These are phyloP conservation scores for Aeoliscus strigatus DNA, from an alignment of 2,797 vertebrate genomes.

Conservation along the genomic window DNA sequence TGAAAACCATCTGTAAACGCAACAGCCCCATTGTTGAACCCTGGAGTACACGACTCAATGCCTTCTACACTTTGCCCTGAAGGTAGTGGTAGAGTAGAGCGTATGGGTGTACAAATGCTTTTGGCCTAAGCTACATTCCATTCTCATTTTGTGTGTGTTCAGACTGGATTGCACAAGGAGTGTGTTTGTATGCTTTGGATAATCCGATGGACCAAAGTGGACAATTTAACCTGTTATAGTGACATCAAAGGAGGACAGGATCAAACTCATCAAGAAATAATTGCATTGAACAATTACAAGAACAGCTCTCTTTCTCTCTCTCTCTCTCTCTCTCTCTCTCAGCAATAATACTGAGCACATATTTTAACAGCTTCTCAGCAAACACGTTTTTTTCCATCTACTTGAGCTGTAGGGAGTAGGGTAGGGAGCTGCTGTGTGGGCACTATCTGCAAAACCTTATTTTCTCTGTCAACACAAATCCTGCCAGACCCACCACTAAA, in stretches of 20 bases:
- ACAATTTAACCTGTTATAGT: too few relatives aligned
- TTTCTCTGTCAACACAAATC: slow-evolving; percentile 71
- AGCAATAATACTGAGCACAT: slow-evolving; percentile 13
- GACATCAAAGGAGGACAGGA: too few relatives aligned
- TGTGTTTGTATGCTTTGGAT: too few relatives aligned
- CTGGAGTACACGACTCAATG: too few relatives aligned
- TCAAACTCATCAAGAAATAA: not conserved
- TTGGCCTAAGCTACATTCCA: too few relatives aligned
- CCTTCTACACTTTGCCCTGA: too few relatives aligned
- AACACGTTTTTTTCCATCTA: slow-evolving; percentile 61
- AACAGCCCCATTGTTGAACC: too few relatives aligned
- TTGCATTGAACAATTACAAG: slow-evolving; percentile 8
- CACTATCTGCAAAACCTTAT: slow-evolving; percentile 68
- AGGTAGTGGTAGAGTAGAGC: too few relatives aligned
- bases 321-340: not conserved
- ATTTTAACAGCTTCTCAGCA: slow-evolving; percentile 46
- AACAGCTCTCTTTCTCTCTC: not conserved
- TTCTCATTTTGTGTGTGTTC: too few relatives aligned
- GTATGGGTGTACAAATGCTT: too few relatives aligned
- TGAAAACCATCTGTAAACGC: not conserved
- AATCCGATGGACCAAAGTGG: too few relatives aligned
- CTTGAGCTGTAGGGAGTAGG: slow-evolving; percentile 56
- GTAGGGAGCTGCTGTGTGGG: slow-evolving; percentile 57
- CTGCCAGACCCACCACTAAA: slow-evolving; percentile 53
- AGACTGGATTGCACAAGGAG: too few relatives aligned